phyloP scores from a whole-genome alignment of 2,888 invertebrate species.

The Drosophila imparisetae region DNA sequence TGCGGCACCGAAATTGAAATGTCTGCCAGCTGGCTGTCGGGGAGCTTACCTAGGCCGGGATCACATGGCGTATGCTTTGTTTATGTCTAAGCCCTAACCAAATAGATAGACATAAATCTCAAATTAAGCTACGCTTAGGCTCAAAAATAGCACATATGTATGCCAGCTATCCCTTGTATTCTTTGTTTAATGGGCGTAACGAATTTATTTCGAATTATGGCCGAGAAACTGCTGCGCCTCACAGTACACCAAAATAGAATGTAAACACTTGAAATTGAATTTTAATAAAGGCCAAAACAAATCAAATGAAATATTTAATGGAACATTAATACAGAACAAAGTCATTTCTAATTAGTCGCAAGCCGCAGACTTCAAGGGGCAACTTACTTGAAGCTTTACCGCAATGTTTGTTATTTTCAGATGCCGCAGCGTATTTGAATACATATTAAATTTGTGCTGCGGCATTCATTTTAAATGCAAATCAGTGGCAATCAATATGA shows the following conservation, averaged over 20 bases:
- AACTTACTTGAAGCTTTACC: neutral
- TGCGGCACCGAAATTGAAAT: slow-evolving; percentile 62
- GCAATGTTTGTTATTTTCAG: slow-evolving; percentile 34
- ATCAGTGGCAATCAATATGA: slow-evolving; percentile 71
- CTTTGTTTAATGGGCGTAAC: slow-evolving; percentile 56
- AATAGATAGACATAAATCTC: slow-evolving; percentile 63
- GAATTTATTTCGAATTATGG: slow-evolving; percentile 73
- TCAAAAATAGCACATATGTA: slow-evolving; percentile 50
- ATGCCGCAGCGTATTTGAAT: slow-evolving; percentile 66
- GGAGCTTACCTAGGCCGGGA: slow-evolving; percentile 63
- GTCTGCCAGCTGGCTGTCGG: slow-evolving; percentile 34
- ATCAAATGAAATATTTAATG: slow-evolving; percentile 79
- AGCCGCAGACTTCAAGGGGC: slow-evolving; percentile 14
- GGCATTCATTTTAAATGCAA: slow-evolving; percentile 76
- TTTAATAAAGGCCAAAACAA: slow-evolving; percentile 70
- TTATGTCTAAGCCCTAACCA: slow-evolving; percentile 44
- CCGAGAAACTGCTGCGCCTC: slow-evolving; percentile 25
- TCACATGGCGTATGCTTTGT: slow-evolving; percentile 47
- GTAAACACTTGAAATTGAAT: slow-evolving; percentile 74
- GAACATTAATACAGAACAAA: slow-evolving; percentile 72
- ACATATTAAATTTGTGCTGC: slow-evolving; percentile 70
- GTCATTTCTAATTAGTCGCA: slow-evolving; percentile 70
- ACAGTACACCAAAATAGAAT: slow-evolving; percentile 56
- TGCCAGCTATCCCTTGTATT: slow-evolving; percentile 35
- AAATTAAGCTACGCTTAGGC: slow-evolving; percentile 47